These are phyloP conservation scores for Catajapyx aquilonaris DNA, from an alignment of 1,140 invertebrate genomes.

Conservation along the genomic window DNA sequence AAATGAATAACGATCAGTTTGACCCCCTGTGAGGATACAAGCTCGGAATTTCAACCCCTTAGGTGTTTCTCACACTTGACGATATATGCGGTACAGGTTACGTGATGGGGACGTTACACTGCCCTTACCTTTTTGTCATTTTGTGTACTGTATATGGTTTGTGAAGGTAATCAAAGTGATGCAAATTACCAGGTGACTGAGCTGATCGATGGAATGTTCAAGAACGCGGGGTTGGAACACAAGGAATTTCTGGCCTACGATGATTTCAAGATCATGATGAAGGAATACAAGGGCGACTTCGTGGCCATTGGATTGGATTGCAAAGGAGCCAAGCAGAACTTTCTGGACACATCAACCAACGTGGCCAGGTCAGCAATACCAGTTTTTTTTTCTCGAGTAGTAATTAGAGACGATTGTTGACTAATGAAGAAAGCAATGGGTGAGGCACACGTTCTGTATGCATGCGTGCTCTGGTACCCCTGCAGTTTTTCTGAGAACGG, in stretches of 20 bases:
- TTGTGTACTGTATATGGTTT: no score
- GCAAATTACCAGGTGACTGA: conserved; percentile 83
- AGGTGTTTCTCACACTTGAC: no score
- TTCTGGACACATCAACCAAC: conserved; percentile 82
- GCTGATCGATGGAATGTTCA: conserved; percentile 84
- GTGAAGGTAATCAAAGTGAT: no score
- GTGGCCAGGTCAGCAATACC: conserved; percentile 40
- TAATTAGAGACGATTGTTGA: neutral
- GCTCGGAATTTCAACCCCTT: no score
- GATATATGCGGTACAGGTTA: no score
- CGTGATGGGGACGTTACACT: no score
- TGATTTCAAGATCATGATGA: conserved; percentile 92
- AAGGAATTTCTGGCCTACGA: conserved; percentile 84
- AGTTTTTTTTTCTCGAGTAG: neutral
- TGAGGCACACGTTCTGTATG: neutral
- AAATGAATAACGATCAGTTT: no score
- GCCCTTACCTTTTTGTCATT: no score
- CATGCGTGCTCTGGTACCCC: neutral
- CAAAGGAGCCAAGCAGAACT: conserved; percentile 90
- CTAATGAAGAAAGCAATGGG: neutral
- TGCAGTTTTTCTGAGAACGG: neutral
- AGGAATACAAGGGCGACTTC: conserved; percentile 90
- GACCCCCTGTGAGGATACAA: no score
- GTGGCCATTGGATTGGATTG: conserved; percentile 90
- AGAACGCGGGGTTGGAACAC: conserved; percentile 72